These are phyloP conservation scores for Blera fallax DNA, from an alignment of 2,888 invertebrate genomes.

Conservation along the genomic window DNA sequence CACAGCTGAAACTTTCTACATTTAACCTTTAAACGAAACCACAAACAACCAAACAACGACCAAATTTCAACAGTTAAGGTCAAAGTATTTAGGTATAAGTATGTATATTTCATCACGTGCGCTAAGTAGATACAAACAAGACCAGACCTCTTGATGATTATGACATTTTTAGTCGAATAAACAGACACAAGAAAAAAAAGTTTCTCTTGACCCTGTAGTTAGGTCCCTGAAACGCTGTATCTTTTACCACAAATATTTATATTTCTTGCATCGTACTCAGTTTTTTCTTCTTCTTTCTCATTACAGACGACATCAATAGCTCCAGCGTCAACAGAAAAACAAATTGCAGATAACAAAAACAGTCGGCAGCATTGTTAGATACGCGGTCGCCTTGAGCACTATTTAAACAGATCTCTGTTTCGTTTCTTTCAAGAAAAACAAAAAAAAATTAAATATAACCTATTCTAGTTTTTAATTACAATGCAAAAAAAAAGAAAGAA, in stretches of 20 bases:
- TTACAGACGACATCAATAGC: conserved; percentile 64
- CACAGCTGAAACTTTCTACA: conserved; percentile 35
- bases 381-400: conserved; percentile 29
- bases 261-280: conserved; percentile 23
- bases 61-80: conserved; percentile 61
- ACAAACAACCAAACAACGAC: not conserved
- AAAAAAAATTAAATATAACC: conserved; percentile 17
- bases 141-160: conserved; percentile 36
- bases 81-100: conserved; percentile 10
- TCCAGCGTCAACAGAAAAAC: conserved; percentile 69
- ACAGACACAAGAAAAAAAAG: conserved; percentile 10
- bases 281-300: conserved; percentile 29
- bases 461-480: conserved; percentile 62
- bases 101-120: not conserved
- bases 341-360: conserved; percentile 66
- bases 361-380: conserved; percentile 69
- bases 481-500: conserved; percentile 26
- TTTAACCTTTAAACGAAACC: conserved; percentile 30
- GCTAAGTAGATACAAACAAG: not conserved
- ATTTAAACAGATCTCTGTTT: conserved; percentile 70
- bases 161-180: conserved; percentile 59
- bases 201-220: conserved; percentile 59
- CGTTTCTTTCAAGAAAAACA: conserved; percentile 66
- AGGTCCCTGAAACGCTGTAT: conserved; percentile 8
- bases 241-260: conserved; percentile 7